A percentile compares a stretch with the other conserved stretches of the same genome.
Evolutionary conservation across 1,140 invertebrate genomes (phyloP).

Genomic region (Orchesella cincta): DNA sequence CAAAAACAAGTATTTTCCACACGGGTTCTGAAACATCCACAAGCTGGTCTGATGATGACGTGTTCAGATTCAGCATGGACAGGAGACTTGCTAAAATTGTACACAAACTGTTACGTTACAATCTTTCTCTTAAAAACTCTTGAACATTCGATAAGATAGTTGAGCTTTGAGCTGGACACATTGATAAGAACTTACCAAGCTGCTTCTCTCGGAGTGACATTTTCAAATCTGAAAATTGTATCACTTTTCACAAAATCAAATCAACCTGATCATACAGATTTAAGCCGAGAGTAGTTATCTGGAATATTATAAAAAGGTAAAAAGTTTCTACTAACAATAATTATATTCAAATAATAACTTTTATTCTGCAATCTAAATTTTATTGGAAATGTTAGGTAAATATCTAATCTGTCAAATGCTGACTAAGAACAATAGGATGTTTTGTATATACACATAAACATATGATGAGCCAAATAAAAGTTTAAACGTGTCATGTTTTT

Average conservation of each 20-base stretch:
- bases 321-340: too few relatives aligned
- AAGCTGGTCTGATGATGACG: neutral
- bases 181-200: neutral
- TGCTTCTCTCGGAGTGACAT: slow-evolving; percentile 13
- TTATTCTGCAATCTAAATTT: too few relatives aligned
- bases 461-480: neutral
- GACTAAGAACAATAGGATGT: neutral
- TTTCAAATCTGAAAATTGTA: neutral
- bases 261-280: neutral
- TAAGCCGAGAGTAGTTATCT: too few relatives aligned
- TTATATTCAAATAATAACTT: too few relatives aligned
- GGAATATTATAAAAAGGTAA: too few relatives aligned
- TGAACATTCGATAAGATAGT: neutral
- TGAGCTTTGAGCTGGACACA: too few relatives aligned
- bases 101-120: neutral
- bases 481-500: neutral
- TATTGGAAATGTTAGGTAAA: too few relatives aligned
- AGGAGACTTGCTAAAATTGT: slow-evolving; percentile 18
- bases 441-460: neutral
- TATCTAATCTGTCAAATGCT: neutral
- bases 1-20: slow-evolving; percentile 96
- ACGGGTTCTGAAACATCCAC: slow-evolving; percentile 72
- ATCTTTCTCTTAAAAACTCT: neutral
- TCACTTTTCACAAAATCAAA: neutral
- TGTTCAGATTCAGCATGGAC: slow-evolving; percentile 29